phyloP scores from a whole-genome alignment of 2,888 invertebrate species.

The Drosophila pseudotalamancana region DNA sequence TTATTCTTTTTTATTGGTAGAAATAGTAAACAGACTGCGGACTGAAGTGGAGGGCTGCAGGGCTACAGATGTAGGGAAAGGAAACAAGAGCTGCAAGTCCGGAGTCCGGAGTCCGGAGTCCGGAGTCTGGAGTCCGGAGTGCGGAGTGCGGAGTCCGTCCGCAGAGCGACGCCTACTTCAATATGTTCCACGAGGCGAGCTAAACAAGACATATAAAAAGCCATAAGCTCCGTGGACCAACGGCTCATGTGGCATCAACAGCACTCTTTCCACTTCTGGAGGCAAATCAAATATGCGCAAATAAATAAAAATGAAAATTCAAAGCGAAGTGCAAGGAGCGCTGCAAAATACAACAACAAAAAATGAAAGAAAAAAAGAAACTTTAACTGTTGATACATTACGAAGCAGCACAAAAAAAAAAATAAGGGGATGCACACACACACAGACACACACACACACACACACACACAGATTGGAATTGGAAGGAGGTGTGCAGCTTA shows the following conservation, averaged over 20 bases:
- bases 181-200: slow-evolving; percentile 62
- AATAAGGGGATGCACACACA: slow-evolving; percentile 15
- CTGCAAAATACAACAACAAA: slow-evolving; percentile 26
- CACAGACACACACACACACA: slow-evolving; percentile 17
- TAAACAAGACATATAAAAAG: slow-evolving; percentile 76
- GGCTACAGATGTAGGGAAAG: slow-evolving; percentile 18
- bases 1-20: slow-evolving; percentile 63
- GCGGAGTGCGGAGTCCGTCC: background rate
- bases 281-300: slow-evolving; percentile 78
- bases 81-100: too few species aligned
- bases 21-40: slow-evolving; percentile 37
- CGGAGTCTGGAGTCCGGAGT: too few species aligned
- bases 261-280: slow-evolving; percentile 13
- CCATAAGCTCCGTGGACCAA: slow-evolving; percentile 66
- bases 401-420: slow-evolving; percentile 3
- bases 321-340: slow-evolving; percentile 60
- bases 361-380: slow-evolving; percentile 25
- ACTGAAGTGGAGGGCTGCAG: background rate
- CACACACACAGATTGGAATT: background rate
- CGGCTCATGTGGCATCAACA: slow-evolving; percentile 33
- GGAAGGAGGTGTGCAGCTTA: slow-evolving; percentile 30
- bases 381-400: slow-evolving; percentile 61
- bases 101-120: background rate
- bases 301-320: slow-evolving; percentile 78
- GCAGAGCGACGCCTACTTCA: slow-evolving; percentile 66